These are phyloP conservation scores for Plestiodon gilberti DNA, from an alignment of 2,113 vertebrate species.

Conservation along the genomic window DNA sequence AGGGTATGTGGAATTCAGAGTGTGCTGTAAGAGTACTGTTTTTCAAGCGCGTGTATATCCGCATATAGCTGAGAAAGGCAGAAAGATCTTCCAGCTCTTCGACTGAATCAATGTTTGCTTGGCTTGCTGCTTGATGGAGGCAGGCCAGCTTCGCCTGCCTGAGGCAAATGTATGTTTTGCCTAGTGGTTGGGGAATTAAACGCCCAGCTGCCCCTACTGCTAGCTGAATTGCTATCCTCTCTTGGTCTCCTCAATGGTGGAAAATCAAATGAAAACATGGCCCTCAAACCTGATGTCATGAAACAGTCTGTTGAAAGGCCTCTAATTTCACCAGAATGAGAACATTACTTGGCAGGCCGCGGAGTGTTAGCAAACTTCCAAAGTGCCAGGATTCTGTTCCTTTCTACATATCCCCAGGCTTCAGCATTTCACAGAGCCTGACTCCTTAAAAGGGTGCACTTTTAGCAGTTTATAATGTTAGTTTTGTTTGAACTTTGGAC, in stretches of 20 bases:
- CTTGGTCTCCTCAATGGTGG: slow-evolving; percentile 32
- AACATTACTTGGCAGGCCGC: slow-evolving; percentile 1
- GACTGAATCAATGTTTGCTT: slow-evolving; percentile 52
- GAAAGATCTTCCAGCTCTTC: slow-evolving; percentile 58
- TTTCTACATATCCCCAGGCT: neutral
- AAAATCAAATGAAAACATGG: slow-evolving; percentile 46
- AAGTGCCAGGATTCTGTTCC: neutral
- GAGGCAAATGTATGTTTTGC: slow-evolving; percentile 49
- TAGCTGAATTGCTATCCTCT: neutral
- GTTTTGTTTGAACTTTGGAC: neutral
- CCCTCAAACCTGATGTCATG: neutral
- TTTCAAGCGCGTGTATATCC: slow-evolving; percentile 25
- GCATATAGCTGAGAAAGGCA: slow-evolving; percentile 52
- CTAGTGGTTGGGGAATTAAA: slow-evolving; percentile 29
- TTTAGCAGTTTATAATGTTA: neutral
- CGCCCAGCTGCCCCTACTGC: neutral
- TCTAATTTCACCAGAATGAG: slow-evolving; percentile 39
- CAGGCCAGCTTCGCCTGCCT: neutral
- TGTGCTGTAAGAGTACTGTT: slow-evolving; percentile 13
- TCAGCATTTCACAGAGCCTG: neutral
- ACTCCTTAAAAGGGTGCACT: neutral
- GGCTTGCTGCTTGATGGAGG: slow-evolving; percentile 35
- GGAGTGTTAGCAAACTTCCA: neutral
- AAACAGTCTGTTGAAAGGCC: neutral
- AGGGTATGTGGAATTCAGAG: neutral